Base-by-base conservation (phyloP, 2,113 vertebrate species). In the Dendrocopos noguchii region DNA sequence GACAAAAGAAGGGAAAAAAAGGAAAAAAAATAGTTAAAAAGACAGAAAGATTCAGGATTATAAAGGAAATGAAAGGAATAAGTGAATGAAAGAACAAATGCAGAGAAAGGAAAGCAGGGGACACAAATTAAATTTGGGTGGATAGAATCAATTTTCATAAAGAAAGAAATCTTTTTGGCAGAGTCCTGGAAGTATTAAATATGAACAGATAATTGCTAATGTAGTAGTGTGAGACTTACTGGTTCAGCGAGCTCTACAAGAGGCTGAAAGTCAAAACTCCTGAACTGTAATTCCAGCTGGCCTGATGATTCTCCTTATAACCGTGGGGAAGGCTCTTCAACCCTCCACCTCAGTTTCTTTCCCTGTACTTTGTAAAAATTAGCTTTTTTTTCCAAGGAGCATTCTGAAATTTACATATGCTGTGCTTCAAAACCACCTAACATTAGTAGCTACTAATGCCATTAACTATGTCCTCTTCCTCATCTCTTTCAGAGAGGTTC, bases 161-260 rank as follows among this genome's bases (percentile, higher is more conserved):
- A 87, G 59, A 95, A 72, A 84, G 24, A 87, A 81, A 84, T 76
- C 12, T 65, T 91, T 93, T 64, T 77, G 79, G 68, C 36, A 67
- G 33, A 59, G 31, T 74, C 47, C 34, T 60, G 22, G 42, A 77
- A 82, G 65, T 28, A 89, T 70, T 91, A 66, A 76, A 87, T 66
- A 36, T 82, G 91, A 91, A 92, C 39, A 15, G 42, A 80, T 67
- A 25, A 78, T 72, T 84, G 46, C 47, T 87, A 87, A 64, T 47
- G 31, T 29, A 72, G 53, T 76, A 84, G 14, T 52, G 55, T 50
- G 59, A 91, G 57, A 81, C 92, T 84, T 79, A 57, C 39, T 81
- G 39, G 50, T 66, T 89, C 78, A 80, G n/a, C 39, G 60, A 73
- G 20, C 42, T 87, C 84, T 89, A 67, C 56, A 80, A 0, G 4